Conservation (phyloP, 2,888 invertebrate species). For the Gastrophysa polygoni region DNA sequence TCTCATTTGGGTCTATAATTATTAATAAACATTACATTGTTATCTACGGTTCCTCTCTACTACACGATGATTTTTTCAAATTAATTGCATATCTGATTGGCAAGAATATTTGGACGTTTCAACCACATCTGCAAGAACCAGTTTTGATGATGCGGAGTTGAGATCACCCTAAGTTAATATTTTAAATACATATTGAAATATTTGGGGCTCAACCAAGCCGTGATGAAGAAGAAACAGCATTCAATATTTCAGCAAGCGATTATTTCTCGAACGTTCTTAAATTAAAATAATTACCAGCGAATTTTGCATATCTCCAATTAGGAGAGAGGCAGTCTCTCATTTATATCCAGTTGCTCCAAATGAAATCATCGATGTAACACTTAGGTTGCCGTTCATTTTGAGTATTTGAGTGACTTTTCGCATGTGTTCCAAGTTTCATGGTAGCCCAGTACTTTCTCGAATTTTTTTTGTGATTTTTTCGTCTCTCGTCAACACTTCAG, state of each 20-base stretch:
- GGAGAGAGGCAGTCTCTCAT: background rate
- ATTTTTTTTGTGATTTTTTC: too few species aligned
- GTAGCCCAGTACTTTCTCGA: too few species aligned
- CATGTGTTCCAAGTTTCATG: too few species aligned
- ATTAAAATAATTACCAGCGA: slow-evolving; percentile 13
- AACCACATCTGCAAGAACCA: background rate
- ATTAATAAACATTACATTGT: too few species aligned
- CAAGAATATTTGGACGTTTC: too few species aligned
- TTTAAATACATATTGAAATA: slow-evolving; percentile 14
- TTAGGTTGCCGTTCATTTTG: background rate
- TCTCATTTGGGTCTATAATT: too few species aligned
- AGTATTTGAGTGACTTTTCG: background rate
- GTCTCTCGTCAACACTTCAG: too few species aligned
- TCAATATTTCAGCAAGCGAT: background rate
- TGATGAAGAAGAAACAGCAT: background rate
- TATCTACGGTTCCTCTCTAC: too few species aligned
- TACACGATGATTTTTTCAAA: too few species aligned
- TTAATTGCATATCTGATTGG: too few species aligned
- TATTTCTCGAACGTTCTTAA: slow-evolving; percentile 2
- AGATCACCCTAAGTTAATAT: background rate
- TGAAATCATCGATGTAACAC: background rate
- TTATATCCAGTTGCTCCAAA: slow-evolving; percentile 3
- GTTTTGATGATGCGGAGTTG: background rate
- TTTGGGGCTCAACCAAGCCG: background rate
- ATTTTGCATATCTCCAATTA: slow-evolving; percentile 16